Conservation (phyloP, 1,140 invertebrate species). For the Harpegnathos saltator region DNA sequence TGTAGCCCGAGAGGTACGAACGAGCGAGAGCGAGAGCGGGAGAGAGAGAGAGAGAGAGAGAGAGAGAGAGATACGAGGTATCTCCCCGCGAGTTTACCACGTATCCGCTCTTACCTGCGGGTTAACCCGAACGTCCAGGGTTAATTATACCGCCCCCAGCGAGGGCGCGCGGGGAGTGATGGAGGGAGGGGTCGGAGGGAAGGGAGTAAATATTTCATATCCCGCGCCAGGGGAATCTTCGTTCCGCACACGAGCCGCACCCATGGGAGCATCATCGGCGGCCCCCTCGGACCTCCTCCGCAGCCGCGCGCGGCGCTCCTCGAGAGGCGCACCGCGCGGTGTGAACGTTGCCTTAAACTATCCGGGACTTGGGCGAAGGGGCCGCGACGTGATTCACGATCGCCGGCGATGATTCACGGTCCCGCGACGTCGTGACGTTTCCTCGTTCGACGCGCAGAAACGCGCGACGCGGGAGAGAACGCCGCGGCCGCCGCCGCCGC, state of each 20-base stretch:
- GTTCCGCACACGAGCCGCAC: slow-evolving; percentile 50
- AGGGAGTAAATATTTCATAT: slow-evolving; percentile 69
- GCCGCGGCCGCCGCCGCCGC: slow-evolving; percentile 1
- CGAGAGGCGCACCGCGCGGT: too few relatives aligned
- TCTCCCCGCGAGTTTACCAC: slow-evolving; percentile 40
- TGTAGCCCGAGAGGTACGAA: slow-evolving; percentile 48
- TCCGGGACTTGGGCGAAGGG: slow-evolving; percentile 68
- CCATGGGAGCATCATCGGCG: slow-evolving; percentile 54
- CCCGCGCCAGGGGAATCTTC: slow-evolving; percentile 31
- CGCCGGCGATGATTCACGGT: slow-evolving; percentile 74
- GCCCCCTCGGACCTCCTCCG: neutral
- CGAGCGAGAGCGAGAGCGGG: too few relatives aligned
- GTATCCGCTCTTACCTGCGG: slow-evolving; percentile 62
- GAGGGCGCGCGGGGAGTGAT: neutral
- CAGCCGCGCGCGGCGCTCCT: neutral
- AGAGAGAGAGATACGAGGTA: slow-evolving; percentile 49
- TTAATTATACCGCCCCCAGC: slow-evolving; percentile 68
- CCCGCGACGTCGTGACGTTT: slow-evolving; percentile 61
- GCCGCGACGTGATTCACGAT: slow-evolving; percentile 74
- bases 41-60: too few relatives aligned
- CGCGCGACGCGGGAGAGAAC: slow-evolving; percentile 55
- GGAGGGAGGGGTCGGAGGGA: neutral
- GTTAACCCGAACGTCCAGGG: slow-evolving; percentile 67
- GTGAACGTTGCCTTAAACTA: slow-evolving; percentile 55
- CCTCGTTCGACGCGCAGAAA: slow-evolving; percentile 70